Evolutionary conservation across 92 coral and sea anemone genomes (phyloP), one percentile per base, ranked within the genome.

Genomic region (Porites evermanni): DNA sequence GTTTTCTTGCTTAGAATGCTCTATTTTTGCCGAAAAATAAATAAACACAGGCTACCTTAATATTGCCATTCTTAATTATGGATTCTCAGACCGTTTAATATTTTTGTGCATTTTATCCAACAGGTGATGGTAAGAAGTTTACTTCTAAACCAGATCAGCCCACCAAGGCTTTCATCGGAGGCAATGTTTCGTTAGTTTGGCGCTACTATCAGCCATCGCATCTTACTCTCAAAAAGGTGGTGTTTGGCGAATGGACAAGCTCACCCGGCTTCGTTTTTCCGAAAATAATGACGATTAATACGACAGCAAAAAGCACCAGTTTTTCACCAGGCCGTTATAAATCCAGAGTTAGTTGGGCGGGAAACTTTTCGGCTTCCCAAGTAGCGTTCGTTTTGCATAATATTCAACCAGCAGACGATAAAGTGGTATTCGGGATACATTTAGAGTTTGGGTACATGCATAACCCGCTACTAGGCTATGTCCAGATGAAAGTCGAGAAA

Each of bases 371-470:
- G 10, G n/a, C 84, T n/a, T 64, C n/a, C 5, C 10, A 0, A 19
- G 84, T 74, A 44, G 73, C 64, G 51, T 80, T 80, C 54, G 74
- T 68, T n/a, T 61, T 80, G 21, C 53, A 80, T 52, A 3, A 50
- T 50, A 74, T 80, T 6, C 44, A 65, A 12, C 44, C 44, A 0
- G 50, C 29, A 23, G 84, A 80, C 61, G 65, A 20, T 14, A 64
- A 67, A 10, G 61, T 12, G 24, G 21, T 8, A 2, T 80, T 8
- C 16, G 84, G 84, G 53, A 80, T 80, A 6, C 75, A 80, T 21
- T 74, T 80, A n/a, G 84, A 80, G 75, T 80, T 63, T 44, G 69
- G 68, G 2, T 17, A 21, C 32, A 0, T 0, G 12, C 11, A 80
- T 53, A 16, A 67, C 53, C 84, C 84, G 12, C 61, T 80, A 32